phyloP scores from a whole-genome alignment of 2,888 invertebrate species.

The Chirona hameri region DNA sequence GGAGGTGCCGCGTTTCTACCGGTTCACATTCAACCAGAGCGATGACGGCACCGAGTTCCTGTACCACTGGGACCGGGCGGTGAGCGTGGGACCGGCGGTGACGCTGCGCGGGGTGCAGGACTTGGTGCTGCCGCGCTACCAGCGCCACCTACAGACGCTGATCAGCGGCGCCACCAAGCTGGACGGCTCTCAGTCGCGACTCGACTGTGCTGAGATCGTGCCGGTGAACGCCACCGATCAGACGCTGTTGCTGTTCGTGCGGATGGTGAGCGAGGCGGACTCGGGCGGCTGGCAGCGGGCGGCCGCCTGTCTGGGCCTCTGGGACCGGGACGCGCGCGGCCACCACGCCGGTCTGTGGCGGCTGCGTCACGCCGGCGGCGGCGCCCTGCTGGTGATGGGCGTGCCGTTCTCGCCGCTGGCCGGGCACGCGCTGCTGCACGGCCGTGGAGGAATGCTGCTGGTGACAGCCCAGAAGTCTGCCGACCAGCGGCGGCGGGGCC shows the following conservation, averaged over 20 bases:
- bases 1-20: constrained; percentile 58
- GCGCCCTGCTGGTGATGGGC: constrained; percentile 35
- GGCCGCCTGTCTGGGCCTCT: constrained; percentile 50
- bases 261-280: constrained; percentile 47
- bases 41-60: constrained; percentile 59
- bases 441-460: background rate
- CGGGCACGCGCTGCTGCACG: background rate
- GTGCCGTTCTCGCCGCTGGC: constrained; percentile 32
- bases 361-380: constrained; percentile 42
- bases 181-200: constrained; percentile 47
- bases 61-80: constrained; percentile 57
- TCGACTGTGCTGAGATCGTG: constrained; percentile 54
- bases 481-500: background rate
- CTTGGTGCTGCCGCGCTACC: constrained; percentile 46
- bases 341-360: constrained; percentile 50
- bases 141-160: constrained; percentile 49
- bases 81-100: constrained; percentile 53
- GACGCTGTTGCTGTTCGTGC: constrained; percentile 47
- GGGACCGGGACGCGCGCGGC: constrained; percentile 51
- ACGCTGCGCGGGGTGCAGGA: constrained; percentile 52
- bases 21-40: constrained; percentile 58
- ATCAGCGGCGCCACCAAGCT: constrained; percentile 48
- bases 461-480: background rate
- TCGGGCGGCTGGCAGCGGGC: constrained; percentile 49
- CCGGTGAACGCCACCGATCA: constrained; percentile 44